These are phyloP conservation scores for Priocnemis perturbator DNA, from an alignment of 2,888 invertebrate species.

Conservation along the genomic window DNA sequence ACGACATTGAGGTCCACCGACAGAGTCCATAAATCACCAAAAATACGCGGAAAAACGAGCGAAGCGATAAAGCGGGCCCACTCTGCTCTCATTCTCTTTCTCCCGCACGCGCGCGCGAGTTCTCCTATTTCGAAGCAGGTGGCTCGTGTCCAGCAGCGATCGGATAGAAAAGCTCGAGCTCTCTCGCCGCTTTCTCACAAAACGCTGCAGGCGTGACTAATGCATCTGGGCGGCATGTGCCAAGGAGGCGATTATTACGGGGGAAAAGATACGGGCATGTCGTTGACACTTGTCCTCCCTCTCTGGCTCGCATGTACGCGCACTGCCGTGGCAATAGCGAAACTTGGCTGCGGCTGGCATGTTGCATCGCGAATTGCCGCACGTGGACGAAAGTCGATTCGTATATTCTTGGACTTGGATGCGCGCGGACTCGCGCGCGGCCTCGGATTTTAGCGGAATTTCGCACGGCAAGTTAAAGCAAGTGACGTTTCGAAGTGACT, in stretches of 20 bases:
- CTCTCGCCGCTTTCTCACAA: constrained; percentile 7
- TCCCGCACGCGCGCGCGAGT: background rate
- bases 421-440: too few species aligned
- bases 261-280: constrained; percentile 31
- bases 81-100: background rate
- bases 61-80: background rate
- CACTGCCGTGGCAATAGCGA: too few species aligned
- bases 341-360: too few species aligned
- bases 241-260: constrained; percentile 22
- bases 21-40: background rate
- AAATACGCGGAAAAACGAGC: background rate
- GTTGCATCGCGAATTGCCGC: too few species aligned
- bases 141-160: constrained; percentile 39
- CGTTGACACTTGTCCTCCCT: constrained; percentile 33
- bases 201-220: constrained; percentile 34
- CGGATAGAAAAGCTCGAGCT: constrained; percentile 13
- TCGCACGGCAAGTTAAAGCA: too few species aligned
- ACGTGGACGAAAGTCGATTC: too few species aligned
- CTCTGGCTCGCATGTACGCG: too few species aligned
- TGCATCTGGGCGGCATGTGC: constrained; percentile 16
- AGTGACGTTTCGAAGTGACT: too few species aligned
- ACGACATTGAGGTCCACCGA: background rate
- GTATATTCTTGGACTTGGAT: too few species aligned
- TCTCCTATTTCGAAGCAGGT: constrained; percentile 26
- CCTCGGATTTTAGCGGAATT: too few species aligned